phyloP scores from a whole-genome alignment of 2,113 vertebrate species.

The Rhombomys opimus region DNA sequence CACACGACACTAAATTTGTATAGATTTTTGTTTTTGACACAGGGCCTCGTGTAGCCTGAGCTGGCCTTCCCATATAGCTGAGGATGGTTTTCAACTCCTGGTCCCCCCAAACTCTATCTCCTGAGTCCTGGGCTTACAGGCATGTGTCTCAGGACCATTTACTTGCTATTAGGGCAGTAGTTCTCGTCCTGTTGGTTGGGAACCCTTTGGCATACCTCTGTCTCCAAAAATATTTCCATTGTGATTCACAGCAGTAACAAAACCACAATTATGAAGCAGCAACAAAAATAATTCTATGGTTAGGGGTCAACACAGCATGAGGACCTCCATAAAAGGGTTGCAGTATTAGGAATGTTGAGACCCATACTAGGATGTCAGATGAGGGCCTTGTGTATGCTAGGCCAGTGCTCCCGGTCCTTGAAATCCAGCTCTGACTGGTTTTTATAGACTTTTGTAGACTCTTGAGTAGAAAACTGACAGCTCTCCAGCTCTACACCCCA shows the following conservation, averaged over 20 bases:
- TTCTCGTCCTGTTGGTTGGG: neutral
- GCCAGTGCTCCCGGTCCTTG: neutral
- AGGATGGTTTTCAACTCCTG: neutral
- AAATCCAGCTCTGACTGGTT: neutral
- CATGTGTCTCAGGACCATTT: neutral
- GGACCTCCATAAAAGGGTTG: neutral
- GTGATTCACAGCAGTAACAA: neutral
- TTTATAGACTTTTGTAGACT: neutral
- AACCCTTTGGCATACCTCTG: neutral
- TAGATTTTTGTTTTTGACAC: neutral
- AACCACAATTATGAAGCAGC: neutral
- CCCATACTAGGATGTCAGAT: neutral
- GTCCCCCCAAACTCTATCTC: neutral
- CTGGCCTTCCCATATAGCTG: neutral
- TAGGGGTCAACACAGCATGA: neutral
- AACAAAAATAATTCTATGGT: neutral
- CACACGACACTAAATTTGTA: neutral
- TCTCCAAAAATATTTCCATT: neutral
- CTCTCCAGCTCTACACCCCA: neutral
- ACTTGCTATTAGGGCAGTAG: neutral
- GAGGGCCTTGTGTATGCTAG: neutral
- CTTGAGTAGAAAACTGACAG: neutral
- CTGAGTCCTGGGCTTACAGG: neutral
- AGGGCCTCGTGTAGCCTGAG: neutral
- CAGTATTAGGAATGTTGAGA: neutral